phyloP scores from a whole-genome alignment of 1,140 invertebrate species.

The Drosophila erecta region DNA sequence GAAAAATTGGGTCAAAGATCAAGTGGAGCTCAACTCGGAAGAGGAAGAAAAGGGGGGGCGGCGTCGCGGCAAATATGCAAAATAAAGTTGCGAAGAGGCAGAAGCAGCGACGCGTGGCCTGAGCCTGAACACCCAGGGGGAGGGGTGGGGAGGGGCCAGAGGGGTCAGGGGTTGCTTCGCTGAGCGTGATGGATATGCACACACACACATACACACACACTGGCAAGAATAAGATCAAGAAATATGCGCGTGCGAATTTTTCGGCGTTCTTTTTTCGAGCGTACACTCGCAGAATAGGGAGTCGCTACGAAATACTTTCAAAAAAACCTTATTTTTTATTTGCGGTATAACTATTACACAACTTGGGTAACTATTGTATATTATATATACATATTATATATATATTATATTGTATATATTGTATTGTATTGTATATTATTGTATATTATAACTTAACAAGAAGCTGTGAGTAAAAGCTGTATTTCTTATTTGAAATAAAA shows the following conservation, averaged over 20 bases:
- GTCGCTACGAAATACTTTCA: background rate
- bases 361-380: too few relatives aligned
- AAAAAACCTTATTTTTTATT: background rate
- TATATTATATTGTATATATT: too few relatives aligned
- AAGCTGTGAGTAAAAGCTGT: too few relatives aligned
- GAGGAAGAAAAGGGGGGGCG: background rate
- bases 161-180: constrained; percentile 65
- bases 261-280: constrained; percentile 2
- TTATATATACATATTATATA: too few relatives aligned
- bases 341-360: too few relatives aligned
- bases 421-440: too few relatives aligned
- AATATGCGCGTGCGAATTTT: constrained; percentile 64
- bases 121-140: constrained; percentile 50
- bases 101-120: constrained; percentile 76
- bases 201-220: constrained; percentile 14
- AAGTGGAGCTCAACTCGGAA: constrained; percentile 70
- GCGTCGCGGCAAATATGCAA: constrained; percentile 54
- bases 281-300: background rate
- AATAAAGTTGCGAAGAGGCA: constrained; percentile 69
- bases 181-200: constrained; percentile 75
- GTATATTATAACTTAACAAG: too few relatives aligned
- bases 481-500: too few relatives aligned
- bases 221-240: constrained; percentile 76
- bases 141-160: constrained; percentile 1
- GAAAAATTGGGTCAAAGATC: constrained; percentile 84